phyloP scores from a whole-genome alignment of 2,888 invertebrate genomes.

The Pteria penguin region DNA sequence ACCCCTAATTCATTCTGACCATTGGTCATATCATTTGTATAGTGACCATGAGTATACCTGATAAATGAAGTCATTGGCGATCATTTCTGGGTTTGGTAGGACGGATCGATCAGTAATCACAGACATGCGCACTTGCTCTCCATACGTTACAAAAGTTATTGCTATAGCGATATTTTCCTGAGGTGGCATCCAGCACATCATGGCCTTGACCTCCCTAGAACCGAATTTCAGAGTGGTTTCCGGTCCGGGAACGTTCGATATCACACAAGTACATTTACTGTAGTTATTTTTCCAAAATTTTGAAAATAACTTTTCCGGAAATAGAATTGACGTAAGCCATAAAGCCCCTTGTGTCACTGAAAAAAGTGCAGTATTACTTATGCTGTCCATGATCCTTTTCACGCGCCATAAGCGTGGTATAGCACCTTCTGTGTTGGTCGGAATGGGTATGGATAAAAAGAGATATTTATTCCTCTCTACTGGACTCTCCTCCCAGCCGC shows the following conservation, averaged over 20 bases:
- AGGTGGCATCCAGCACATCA: constrained; percentile 81
- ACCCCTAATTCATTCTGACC: too few species aligned
- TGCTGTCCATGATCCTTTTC: constrained; percentile 81
- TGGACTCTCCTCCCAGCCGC: constrained; percentile 31
- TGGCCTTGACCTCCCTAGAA: constrained; percentile 74
- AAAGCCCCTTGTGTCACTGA: constrained; percentile 82
- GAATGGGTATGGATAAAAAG: constrained; percentile 78
- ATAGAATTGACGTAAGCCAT: constrained; percentile 79
- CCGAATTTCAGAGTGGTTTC: constrained; percentile 80
- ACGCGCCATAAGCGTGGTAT: constrained; percentile 84
- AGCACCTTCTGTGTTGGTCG: constrained; percentile 83
- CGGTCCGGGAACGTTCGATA: constrained; percentile 82
- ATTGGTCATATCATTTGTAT: too few species aligned
- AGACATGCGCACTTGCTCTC: constrained; percentile 82
- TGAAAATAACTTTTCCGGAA: constrained; percentile 75
- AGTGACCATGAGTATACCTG: too few species aligned
- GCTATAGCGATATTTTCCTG: constrained; percentile 81
- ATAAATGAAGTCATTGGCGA: constrained; percentile 77
- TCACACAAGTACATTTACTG: constrained; percentile 73
- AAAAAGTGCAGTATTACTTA: constrained; percentile 82
- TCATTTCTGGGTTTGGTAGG: constrained; percentile 77
- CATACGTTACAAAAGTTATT: constrained; percentile 82
- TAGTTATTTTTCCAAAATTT: constrained; percentile 72
- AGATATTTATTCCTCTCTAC: constrained; percentile 62
- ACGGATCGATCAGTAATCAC: constrained; percentile 81